Base-by-base conservation (phyloP, 2,888 invertebrate species). In the Herminia tarsipennalis region DNA sequence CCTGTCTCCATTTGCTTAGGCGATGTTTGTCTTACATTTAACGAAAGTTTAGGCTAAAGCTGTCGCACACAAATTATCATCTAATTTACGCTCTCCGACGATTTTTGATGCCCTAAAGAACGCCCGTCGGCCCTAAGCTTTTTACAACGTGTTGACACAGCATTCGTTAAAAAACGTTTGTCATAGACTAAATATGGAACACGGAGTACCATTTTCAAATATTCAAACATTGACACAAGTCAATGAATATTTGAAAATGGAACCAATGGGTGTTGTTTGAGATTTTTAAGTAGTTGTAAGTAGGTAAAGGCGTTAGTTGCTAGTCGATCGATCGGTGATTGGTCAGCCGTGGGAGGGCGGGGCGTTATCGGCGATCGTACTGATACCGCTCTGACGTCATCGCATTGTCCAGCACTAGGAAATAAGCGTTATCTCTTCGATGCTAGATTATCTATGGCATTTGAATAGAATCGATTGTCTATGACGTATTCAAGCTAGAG, bases 1-100 rank as follows among this genome's bases (percentile, higher is more conserved):
- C 90, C 90, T 91, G 90, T 86, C 87, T 80, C 74, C 86, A 83
- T 91, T 89, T 89, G 80, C 84, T 89, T 91, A 91, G 90, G 90
- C 77, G 53, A 34, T 89, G 86, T 90, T 89, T 88, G 75, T 66
- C 73, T 83, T 78, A 80, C 82, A 81, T 88, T 90, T 90, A 88
- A 90, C 88, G 81, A 83, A 87, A 89, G 80, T 87, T 86, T 82
- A 86, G 79, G 68, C 76, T 73, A 60, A 78, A 74, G 67, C 70
- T 81, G 83, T 86, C 88, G 80, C 87, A 88, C 85, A 87, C 84
- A 85, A 85, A 90, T 90, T 90, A 89, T 86, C 88, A 87, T 86
- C 84, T 89, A 90, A 90, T 90, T 89, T 87, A 88, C 88, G 77
- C 69, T 71, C 71, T 76, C 76, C 81, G 76, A 76, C 76, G 60